Evolutionary conservation across 2,797 vertebrate species (phyloP).

Genomic region (Bradypodion ventrale): DNA sequence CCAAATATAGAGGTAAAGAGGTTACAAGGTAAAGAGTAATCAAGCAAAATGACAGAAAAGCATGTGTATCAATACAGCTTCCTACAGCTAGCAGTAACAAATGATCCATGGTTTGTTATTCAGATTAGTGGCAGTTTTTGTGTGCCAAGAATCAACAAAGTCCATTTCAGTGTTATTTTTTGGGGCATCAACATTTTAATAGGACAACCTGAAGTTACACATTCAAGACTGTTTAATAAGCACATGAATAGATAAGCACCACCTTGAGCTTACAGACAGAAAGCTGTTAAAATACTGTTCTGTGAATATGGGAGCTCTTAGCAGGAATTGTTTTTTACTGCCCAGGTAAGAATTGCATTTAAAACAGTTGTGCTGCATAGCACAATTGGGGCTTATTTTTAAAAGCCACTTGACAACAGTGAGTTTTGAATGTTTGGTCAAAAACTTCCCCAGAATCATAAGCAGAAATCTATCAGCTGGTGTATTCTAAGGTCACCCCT

Average conservation of each 20-base stretch:
- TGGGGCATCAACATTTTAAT: background rate
- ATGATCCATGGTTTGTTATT: no score
- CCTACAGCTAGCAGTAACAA: no score
- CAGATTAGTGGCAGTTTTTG: background rate
- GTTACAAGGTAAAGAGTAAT: no score
- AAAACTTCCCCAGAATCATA: background rate
- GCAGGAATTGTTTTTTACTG: conserved; percentile 3
- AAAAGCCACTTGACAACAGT: background rate
- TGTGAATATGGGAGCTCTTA: background rate
- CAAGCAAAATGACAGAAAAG: no score
- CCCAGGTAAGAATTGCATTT: background rate
- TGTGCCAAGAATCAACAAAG: background rate
- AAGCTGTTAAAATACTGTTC: background rate
- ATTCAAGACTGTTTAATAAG: conserved; percentile 5
- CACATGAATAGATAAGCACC: background rate
- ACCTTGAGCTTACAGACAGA: background rate
- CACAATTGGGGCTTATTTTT: background rate
- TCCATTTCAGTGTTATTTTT: conserved; percentile 1
- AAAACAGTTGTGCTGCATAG: conserved; percentile 19
- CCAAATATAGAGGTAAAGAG: no score
- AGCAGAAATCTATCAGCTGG: background rate
- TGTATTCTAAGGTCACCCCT: background rate
- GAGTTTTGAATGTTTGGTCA: background rate
- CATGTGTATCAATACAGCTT: no score
- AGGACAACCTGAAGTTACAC: background rate